phyloP scores from a whole-genome alignment of 1,140 invertebrate genomes.

The Drosophila chauvacae region DNA sequence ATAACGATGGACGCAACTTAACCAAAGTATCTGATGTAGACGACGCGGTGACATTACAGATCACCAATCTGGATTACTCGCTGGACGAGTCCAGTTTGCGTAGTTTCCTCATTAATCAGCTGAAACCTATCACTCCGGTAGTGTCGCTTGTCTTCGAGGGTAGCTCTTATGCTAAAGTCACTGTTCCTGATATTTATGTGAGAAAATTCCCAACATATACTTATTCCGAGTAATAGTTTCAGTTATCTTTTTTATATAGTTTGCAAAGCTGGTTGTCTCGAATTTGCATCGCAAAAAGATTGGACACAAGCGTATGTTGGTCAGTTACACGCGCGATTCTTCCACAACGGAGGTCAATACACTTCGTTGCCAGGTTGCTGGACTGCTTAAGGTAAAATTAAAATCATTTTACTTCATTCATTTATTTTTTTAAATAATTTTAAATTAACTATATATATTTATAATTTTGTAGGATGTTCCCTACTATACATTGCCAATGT shows the following conservation, averaged over 20 bases:
- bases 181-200: slow-evolving; percentile 82
- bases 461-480: slow-evolving; percentile 87
- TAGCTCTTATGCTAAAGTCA: slow-evolving; percentile 79
- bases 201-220: slow-evolving; percentile 19
- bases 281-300: slow-evolving; percentile 93
- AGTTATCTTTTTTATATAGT: slow-evolving; percentile 36
- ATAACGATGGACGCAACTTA: slow-evolving; percentile 13
- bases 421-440: not conserved
- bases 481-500: slow-evolving; percentile 90
- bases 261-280: slow-evolving; percentile 92
- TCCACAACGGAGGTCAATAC: slow-evolving; percentile 88
- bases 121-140: slow-evolving; percentile 82
- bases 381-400: slow-evolving; percentile 86
- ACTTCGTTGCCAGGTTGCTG: slow-evolving; percentile 88
- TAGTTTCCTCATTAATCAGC: slow-evolving; percentile 73
- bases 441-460: not conserved
- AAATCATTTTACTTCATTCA: not conserved
- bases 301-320: slow-evolving; percentile 92
- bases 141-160: slow-evolving; percentile 79
- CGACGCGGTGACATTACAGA: slow-evolving; percentile 77
- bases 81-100: slow-evolving; percentile 76
- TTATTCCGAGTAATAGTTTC: not conserved
- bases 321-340: slow-evolving; percentile 88
- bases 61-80: slow-evolving; percentile 83
- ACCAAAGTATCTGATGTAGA: slow-evolving; percentile 41